Conservation (phyloP, 2,888 invertebrate genomes). For the Noctua pronuba region DNA sequence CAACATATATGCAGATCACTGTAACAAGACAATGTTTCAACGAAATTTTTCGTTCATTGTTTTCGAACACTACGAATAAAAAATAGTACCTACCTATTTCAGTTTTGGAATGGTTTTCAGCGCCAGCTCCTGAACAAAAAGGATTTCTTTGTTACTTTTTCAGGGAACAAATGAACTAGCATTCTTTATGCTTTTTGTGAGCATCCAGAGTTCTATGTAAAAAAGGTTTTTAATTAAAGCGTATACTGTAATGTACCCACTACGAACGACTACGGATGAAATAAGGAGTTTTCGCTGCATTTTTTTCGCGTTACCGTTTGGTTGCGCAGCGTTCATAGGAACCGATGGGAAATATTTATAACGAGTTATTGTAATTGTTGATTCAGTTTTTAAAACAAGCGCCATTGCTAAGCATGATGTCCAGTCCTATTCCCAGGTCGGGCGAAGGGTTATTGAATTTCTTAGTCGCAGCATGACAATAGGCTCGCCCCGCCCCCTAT, state of each 20-base stretch:
- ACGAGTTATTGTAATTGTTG: not conserved
- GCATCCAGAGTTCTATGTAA: constrained; percentile 11
- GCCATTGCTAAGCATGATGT: not conserved
- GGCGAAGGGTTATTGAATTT: not conserved
- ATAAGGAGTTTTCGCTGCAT: not conserved
- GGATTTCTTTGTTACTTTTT: constrained; percentile 11
- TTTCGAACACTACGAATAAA: not conserved
- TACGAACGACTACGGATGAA: not conserved
- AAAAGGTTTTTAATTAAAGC: constrained; percentile 45
- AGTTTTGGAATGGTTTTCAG: not conserved
- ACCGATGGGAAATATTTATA: not conserved
- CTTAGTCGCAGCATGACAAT: not conserved
- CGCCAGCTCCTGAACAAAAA: not conserved
- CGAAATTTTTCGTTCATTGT: not conserved
- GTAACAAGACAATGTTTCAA: not conserved
- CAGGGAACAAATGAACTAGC: constrained; percentile 36
- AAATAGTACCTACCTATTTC: not conserved
- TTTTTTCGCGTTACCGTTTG: not conserved
- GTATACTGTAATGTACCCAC: not conserved
- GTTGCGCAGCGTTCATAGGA: not conserved
- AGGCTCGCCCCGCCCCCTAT: not conserved
- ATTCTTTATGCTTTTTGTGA: constrained; percentile 37
- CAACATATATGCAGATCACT: not conserved
- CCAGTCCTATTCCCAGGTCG: not conserved
- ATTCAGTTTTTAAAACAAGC: not conserved